Conservation (phyloP, 2,797 vertebrate species). For the Linurgus olivaceus region DNA sequence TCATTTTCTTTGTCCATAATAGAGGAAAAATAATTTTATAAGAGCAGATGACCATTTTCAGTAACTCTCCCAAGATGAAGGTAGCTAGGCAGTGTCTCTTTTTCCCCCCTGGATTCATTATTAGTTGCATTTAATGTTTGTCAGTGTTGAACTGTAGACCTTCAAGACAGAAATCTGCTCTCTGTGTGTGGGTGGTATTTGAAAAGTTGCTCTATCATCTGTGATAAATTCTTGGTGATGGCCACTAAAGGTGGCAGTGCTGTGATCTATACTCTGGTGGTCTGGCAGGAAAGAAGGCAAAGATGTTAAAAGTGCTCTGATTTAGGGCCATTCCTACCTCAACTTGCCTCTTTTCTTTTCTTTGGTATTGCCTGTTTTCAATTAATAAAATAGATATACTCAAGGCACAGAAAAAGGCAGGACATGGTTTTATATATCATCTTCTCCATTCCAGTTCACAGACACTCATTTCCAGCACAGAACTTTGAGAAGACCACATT, state of each 20-base stretch:
- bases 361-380: not conserved
- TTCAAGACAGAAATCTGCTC: not conserved
- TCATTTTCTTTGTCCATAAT: not conserved
- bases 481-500: not conserved
- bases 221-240: not conserved
- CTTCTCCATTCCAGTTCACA: not conserved
- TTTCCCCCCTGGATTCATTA: rapidly evolving
- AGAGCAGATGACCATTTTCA: not conserved
- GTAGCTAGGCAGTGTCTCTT: not conserved
- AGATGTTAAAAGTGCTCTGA: not conserved
- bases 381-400: not conserved
- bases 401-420: not conserved
- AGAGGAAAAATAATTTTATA: not conserved
- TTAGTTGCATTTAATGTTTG: not conserved
- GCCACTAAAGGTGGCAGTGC: not conserved
- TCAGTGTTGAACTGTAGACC: not conserved
- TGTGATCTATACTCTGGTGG: not conserved
- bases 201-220: not conserved
- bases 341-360: not conserved
- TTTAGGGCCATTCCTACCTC: not conserved
- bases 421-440: not conserved
- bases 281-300: not conserved
- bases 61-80: not conserved
- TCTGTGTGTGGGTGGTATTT: not conserved
- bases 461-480: not conserved